These are phyloP conservation scores for Drosophila emarginata DNA, from an alignment of 2,888 invertebrate species.

Conservation along the genomic window DNA sequence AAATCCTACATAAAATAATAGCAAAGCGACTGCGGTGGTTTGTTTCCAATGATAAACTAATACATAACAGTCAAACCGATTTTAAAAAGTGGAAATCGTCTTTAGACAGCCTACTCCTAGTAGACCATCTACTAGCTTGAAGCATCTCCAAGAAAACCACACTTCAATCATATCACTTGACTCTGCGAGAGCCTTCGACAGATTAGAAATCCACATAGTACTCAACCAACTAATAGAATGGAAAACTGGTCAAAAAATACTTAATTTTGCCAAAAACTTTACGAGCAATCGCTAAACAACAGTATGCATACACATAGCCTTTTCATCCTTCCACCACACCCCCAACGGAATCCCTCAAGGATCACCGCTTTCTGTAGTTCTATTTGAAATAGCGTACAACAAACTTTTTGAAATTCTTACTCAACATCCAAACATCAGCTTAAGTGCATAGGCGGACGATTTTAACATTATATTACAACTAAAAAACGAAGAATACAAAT, in stretches of 20 bases:
- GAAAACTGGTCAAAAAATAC: constrained; percentile 21
- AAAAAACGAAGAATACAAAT: constrained; percentile 5
- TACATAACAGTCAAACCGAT: too few relatives aligned
- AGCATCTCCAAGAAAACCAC: constrained; percentile 28
- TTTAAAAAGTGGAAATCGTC: constrained; percentile 21
- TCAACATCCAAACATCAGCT: too few relatives aligned
- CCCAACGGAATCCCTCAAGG: too few relatives aligned
- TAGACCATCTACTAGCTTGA: constrained; percentile 35
- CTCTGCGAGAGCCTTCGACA: constrained; percentile 23
- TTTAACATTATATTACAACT: not conserved
- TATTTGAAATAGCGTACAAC: not conserved
- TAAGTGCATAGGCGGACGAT: not conserved
- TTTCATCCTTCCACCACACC: constrained; percentile 1
- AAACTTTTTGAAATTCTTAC: constrained; percentile 4
- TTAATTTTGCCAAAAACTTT: constrained; percentile 14
- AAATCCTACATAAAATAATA: constrained; percentile 38
- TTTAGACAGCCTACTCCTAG: constrained; percentile 24
- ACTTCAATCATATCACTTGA: constrained; percentile 22
- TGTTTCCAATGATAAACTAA: constrained; percentile 20
- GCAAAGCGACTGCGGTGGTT: constrained; percentile 28
- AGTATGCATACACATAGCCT: constrained; percentile 3
- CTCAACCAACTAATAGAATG: too few relatives aligned
- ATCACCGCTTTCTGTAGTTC: not conserved
- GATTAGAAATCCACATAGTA: too few relatives aligned
- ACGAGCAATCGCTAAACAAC: constrained; percentile 23